Base-by-base conservation (phyloP, 1,140 invertebrate species). In the Drosophila miranda region DNA sequence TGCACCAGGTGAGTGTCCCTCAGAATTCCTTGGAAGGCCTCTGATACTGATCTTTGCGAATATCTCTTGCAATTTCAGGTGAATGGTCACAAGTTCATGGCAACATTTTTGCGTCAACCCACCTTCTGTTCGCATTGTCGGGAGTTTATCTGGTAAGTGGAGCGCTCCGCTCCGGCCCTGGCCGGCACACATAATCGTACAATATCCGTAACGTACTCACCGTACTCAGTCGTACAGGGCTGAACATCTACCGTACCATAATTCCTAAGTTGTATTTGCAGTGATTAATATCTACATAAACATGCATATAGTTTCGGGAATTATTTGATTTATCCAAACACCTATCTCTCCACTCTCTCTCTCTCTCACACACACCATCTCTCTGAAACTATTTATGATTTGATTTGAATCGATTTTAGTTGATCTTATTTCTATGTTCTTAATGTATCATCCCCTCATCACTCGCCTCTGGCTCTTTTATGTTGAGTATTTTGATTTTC, bases 81-180 rank as follows among this genome's bases (percentile, higher is more conserved):
- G 75, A 98, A 99, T 92, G 98, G 98, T 51, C 98, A 99, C 93
- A 99, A 99, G 93, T 99, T 99, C 92, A 99, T 99, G 99, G 98
- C 99, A 55, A 99, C 99, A 55, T 99, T 99, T 92, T 94, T 99
- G 69, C 95, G 97, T 51, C 99, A 99, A 92, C 99, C 99, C 62
- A 99, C 99, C 76, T 99, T 99, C 92, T 99, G 98, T 94, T 98
- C 97, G 84, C 97, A 99, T 92, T 99, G 98, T 93, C 94, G 95
- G 72, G 97, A 99, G 92, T 99, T 99, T 92, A 99, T 99, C 91
- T 99, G 98, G 98, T 97, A 93, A 91, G 93, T 87, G 57, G 28
- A 51, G 14, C 34, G n/a, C 26, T 11, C 11, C 45, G 28, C 49
- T 30, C 48, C 38, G 26, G 9, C 51, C 54, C 51, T 62, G 34